Evolutionary conservation across 2,113 vertebrate species (phyloP).

Genomic region (Corvus cornix): DNA sequence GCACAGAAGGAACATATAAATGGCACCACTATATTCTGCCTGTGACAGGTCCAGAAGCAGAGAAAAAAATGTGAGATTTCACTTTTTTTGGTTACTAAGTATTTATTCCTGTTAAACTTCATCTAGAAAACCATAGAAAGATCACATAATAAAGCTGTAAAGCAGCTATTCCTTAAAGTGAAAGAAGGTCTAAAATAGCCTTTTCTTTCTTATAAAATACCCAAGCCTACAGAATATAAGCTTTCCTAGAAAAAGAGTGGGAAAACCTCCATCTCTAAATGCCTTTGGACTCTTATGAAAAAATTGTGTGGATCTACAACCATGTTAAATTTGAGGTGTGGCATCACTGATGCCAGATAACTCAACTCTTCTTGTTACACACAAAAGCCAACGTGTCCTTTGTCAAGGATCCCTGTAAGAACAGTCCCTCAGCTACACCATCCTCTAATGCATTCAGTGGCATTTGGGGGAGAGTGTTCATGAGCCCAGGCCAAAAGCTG

Average conservation of each 20-base stretch:
- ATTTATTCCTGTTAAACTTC: neutral
- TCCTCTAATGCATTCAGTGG: neutral
- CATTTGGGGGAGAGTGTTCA: neutral
- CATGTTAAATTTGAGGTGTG: neutral
- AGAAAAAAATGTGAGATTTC: neutral
- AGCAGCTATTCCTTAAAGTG: neutral
- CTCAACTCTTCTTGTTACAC: neutral
- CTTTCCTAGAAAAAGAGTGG: neutral
- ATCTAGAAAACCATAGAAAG: neutral
- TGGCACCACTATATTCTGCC: neutral
- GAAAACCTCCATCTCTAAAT: neutral
- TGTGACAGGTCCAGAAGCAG: neutral
- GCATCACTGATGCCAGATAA: neutral
- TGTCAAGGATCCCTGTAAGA: neutral
- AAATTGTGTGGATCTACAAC: neutral
- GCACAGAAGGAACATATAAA: neutral
- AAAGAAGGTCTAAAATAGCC: neutral
- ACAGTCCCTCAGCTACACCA: neutral
- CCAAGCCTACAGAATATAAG: neutral
- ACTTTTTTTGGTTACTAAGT: neutral
- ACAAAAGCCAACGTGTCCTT: rapidly evolving
- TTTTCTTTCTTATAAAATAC: neutral
- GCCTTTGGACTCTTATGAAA: neutral
- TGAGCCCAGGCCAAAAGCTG: neutral
- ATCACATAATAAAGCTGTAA: neutral